Percentiles rank a stretch among this genome's conserved stretches.
phyloP scores from a whole-genome alignment of 2,113 vertebrate species.

The Gymnogyps californianus region DNA sequence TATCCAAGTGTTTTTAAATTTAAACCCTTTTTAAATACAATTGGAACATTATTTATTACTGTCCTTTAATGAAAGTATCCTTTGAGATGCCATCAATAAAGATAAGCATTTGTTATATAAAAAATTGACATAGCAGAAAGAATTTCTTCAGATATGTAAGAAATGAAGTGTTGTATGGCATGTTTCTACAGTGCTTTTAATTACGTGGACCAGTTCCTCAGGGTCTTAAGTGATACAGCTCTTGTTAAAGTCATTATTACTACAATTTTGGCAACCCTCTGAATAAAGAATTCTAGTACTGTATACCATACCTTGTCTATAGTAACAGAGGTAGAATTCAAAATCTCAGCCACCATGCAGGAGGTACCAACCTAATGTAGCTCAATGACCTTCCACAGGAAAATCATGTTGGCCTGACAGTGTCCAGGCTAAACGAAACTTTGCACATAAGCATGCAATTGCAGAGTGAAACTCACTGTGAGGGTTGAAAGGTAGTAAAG shows the following conservation, averaged over 20 bases:
- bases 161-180: not conserved
- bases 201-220: not conserved
- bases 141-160: not conserved
- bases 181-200: not conserved
- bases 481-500: not conserved
- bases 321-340: not conserved
- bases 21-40: not conserved
- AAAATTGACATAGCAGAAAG: not conserved
- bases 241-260: not conserved
- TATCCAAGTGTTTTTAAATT: not conserved
- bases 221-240: not conserved
- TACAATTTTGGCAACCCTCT: not conserved
- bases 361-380: not conserved
- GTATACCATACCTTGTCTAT: not conserved
- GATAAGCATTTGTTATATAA: not conserved
- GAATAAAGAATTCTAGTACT: not conserved
- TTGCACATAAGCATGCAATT: not conserved
- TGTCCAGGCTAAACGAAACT: constrained; percentile 3
- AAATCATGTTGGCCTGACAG: not conserved
- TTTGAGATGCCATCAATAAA: not conserved
- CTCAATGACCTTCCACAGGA: not conserved
- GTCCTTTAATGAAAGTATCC: not conserved
- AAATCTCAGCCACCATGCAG: not conserved
- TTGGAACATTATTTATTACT: not conserved
- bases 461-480: not conserved